phyloP scores from a whole-genome alignment of 2,797 vertebrate genomes.

The Mormyrops attenuatus region DNA sequence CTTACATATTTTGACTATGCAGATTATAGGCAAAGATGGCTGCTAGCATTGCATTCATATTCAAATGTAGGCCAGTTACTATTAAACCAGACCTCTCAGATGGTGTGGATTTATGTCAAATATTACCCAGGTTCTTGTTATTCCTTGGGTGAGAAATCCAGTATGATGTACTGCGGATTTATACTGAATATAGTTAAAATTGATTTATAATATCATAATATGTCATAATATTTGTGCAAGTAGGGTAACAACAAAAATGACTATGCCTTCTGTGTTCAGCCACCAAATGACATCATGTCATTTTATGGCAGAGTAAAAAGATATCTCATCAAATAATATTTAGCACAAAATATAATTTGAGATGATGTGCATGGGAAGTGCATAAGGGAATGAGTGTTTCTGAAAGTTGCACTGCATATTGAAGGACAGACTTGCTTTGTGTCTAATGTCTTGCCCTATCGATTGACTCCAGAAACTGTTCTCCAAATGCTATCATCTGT shows the following conservation, averaged over 20 bases:
- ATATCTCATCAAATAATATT: not conserved
- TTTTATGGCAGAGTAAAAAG: not conserved
- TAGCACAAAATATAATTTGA: not conserved
- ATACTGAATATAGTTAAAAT: not conserved
- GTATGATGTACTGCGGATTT: not conserved
- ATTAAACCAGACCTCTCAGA: not conserved
- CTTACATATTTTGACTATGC: slow-evolving; percentile 11
- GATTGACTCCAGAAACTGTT: not conserved
- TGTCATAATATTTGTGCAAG: not conserved
- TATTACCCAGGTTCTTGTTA: not conserved
- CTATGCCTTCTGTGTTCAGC: not conserved
- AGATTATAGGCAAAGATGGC: not conserved
- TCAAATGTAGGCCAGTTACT: not conserved
- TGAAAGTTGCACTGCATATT: not conserved
- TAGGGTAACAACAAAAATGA: not conserved
- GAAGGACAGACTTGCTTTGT: not conserved
- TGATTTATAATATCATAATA: not conserved
- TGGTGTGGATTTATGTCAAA: not conserved
- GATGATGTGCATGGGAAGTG: not conserved
- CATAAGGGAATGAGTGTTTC: not conserved
- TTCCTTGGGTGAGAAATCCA: not conserved
- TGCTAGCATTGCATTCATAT: not conserved
- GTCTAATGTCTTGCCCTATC: not conserved
- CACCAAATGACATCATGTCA: not conserved
- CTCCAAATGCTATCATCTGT: not conserved